Evolutionary conservation across 2,113 vertebrate species (phyloP), one percentile per base, ranked within the genome.

Genomic region (Chamaea fasciata): DNA sequence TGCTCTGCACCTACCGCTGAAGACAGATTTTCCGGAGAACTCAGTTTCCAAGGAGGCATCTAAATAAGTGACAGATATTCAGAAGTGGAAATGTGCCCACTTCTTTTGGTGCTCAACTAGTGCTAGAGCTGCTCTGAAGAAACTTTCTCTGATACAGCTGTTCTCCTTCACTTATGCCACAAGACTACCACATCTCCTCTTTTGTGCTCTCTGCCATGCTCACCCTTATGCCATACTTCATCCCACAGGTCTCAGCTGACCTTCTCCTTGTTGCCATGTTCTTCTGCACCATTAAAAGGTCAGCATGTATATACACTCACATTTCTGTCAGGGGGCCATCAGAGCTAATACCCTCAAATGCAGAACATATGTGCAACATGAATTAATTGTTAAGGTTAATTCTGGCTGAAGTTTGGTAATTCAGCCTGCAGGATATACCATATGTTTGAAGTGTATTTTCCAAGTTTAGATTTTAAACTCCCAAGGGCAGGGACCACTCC

Each of bases 361-460:
- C 31, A 84, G 93, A 95, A 79, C 62, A 89, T 87, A 87, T 57
- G 60, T 76, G 73, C 69, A 57, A 92, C 62, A 76, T 94, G 84
- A 94, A 96, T 95, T 87, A 93, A 95, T 96, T 96, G 83, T 95
- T 96, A 87, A 93, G 68, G 64, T 73, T 91, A 87, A 69, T 83
- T 62, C 73, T 89, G 88, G 91, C 90, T 97, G 90, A 95, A 87
- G 90, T 91, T 94, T 64, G 83, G 92, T 97, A 52, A 42, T 41
- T 90, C 88, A 93, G 73, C 76, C 88, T 93, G n/a, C 93, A 90
- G 96, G 93, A 95, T 96, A 90, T 86, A 82, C 68, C 90, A 84
- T 96, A 90, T 69, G 86, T 95, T 96, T 95, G 94, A 96, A 96
- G 85, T 82, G 90, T 69, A 94, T 95, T 96, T 90, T 96, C 90